These are phyloP conservation scores for Orbicella faveolata DNA, from an alignment of 64 coral and sea anemone genomes.

Conservation along the genomic window DNA sequence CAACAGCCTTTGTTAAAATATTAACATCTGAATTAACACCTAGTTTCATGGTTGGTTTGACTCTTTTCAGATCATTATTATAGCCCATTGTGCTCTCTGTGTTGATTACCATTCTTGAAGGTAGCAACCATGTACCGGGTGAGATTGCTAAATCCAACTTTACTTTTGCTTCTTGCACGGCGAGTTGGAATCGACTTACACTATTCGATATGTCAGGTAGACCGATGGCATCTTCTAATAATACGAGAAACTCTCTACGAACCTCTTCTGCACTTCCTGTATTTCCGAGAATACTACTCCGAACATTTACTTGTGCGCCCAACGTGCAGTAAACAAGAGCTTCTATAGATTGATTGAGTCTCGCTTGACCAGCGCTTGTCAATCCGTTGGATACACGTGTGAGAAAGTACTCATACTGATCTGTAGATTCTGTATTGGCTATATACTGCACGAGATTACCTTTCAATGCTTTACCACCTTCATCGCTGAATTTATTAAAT, in stretches of 20 bases:
- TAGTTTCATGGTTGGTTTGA: background rate
- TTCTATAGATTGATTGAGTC: slow-evolving; percentile 45
- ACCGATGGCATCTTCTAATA: slow-evolving; percentile 1
- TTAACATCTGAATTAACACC: background rate
- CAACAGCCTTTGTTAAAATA: too few relatives aligned
- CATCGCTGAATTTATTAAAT: background rate
- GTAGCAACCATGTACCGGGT: background rate
- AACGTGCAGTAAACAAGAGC: slow-evolving; percentile 40
- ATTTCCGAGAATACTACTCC: background rate
- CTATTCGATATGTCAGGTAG: slow-evolving; percentile 16
- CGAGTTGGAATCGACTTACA: slow-evolving; percentile 38
- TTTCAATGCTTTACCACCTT: background rate
- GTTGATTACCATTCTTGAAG: background rate
- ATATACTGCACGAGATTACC: slow-evolving; percentile 2
- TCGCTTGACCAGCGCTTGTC: slow-evolving; percentile 8
- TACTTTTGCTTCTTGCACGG: slow-evolving; percentile 13
- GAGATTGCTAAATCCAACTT: background rate
- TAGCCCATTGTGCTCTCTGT: background rate
- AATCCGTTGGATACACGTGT: background rate
- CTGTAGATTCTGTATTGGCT: background rate
- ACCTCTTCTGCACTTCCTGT: background rate
- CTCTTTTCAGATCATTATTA: background rate
- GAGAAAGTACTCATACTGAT: slow-evolving; percentile 2
- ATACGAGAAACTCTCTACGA: background rate
- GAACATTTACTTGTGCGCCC: slow-evolving; percentile 7